Conservation (phyloP, 2,113 vertebrate genomes). For the Himantopus leucocephalus region DNA sequence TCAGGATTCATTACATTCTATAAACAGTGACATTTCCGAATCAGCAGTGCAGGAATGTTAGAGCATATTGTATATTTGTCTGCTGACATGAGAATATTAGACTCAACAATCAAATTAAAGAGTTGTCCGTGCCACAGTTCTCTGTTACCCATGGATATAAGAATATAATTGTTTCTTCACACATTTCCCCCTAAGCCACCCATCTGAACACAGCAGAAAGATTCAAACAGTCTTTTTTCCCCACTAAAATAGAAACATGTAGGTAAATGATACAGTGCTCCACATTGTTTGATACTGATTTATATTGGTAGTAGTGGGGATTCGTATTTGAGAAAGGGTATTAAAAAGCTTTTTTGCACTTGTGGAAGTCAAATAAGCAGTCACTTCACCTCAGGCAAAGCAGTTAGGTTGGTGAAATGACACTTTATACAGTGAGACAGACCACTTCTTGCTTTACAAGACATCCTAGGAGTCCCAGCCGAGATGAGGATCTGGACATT, state of each 20-base stretch:
- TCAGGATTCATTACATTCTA: constrained; percentile 35
- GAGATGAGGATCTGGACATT: not conserved
- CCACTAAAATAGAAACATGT: not conserved
- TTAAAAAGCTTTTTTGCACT: not conserved
- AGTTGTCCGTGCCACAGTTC: not conserved
- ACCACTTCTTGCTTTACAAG: not conserved
- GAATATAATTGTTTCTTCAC: not conserved
- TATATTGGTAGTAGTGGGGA: not conserved
- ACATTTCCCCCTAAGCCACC: not conserved
- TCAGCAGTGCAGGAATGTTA: not conserved
- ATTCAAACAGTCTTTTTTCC: not conserved
- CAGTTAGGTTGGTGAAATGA: not conserved
- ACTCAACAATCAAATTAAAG: constrained; percentile 15
- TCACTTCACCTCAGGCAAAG: not conserved
- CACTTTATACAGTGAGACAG: not conserved
- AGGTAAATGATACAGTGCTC: not conserved
- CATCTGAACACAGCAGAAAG: not conserved
- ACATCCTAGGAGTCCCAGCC: not conserved
- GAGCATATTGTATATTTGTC: not conserved
- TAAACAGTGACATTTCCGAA: constrained; percentile 4
- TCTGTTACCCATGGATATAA: not conserved
- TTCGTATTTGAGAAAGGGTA: not conserved
- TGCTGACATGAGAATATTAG: constrained; percentile 18
- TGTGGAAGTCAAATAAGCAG: not conserved
- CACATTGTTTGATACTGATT: not conserved